phyloP scores from a whole-genome alignment of 2,888 invertebrate genomes.

The Pheosia tremula region DNA sequence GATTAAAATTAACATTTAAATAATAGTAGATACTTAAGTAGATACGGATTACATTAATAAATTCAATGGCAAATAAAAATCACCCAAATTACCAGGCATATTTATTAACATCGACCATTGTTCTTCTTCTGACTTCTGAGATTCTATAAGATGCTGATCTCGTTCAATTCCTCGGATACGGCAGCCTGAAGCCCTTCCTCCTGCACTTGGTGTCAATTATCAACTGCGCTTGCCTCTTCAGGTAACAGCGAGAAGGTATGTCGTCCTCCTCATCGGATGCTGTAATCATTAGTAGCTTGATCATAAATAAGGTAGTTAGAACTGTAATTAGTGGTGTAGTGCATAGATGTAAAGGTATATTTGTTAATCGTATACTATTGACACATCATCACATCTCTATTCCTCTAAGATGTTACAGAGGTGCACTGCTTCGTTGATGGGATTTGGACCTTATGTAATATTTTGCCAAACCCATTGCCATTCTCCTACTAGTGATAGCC shows the following conservation, averaged over 20 bases:
- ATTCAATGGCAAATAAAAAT: too few relatives aligned
- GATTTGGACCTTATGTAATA: too few relatives aligned
- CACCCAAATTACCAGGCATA: neutral
- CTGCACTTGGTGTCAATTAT: slow-evolving; percentile 93
- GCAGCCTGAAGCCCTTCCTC: slow-evolving; percentile 87
- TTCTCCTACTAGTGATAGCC: too few relatives aligned
- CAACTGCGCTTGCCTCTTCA: slow-evolving; percentile 93
- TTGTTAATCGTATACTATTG: too few relatives aligned
- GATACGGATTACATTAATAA: too few relatives aligned
- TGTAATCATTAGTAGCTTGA: slow-evolving; percentile 38
- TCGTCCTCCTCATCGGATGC: slow-evolving; percentile 93
- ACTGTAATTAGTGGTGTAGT: neutral
- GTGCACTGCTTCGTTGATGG: too few relatives aligned
- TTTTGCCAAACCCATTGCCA: too few relatives aligned
- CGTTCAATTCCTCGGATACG: slow-evolving; percentile 62
- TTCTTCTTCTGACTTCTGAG: neutral
- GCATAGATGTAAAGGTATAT: too few relatives aligned
- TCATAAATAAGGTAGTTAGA: neutral
- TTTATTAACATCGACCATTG: neutral
- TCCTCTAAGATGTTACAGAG: too few relatives aligned
- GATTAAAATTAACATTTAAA: too few relatives aligned
- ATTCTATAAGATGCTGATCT: neutral
- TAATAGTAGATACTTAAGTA: too few relatives aligned
- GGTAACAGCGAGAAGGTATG: slow-evolving; percentile 90
- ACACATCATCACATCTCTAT: too few relatives aligned